phyloP scores from a whole-genome alignment of 2,888 invertebrate genomes.

The Amiota mariae region DNA sequence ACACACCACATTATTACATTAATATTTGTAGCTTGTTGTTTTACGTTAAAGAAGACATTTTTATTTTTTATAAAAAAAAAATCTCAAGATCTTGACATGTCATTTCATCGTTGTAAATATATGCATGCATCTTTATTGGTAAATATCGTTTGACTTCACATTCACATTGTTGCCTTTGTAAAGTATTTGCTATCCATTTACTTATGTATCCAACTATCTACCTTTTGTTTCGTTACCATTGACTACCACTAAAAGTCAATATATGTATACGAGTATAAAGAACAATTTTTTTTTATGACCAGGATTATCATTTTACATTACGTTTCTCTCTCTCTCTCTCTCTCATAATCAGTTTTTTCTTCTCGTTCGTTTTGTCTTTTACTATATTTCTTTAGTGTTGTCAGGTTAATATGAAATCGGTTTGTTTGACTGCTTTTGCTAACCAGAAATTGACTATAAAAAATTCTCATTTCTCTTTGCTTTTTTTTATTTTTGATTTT shows the following conservation, averaged over 20 bases:
- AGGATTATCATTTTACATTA: constrained; percentile 63
- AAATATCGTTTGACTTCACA: background rate
- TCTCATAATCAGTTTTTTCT: background rate
- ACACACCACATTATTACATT: too few species aligned
- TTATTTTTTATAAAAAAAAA: too few species aligned
- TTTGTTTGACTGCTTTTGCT: constrained; percentile 56
- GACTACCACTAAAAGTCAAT: constrained; percentile 66
- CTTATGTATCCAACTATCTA: background rate
- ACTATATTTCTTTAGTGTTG: constrained; percentile 22
- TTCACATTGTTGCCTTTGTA: background rate
- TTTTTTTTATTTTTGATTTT: background rate
- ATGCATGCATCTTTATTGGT: too few species aligned
- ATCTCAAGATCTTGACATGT: too few species aligned
- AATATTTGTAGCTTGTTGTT: too few species aligned
- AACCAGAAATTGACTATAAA: constrained; percentile 62
- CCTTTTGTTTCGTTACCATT: background rate
- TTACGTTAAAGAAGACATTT: too few species aligned
- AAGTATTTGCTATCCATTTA: background rate
- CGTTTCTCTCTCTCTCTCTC: background rate
- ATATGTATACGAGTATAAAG: too few species aligned
- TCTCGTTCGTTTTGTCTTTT: background rate
- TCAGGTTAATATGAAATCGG: constrained; percentile 65
- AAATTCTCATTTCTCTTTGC: constrained; percentile 33
- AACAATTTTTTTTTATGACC: constrained; percentile 64
- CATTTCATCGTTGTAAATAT: too few species aligned